Evolutionary conservation across 2,888 invertebrate species (phyloP), one percentile per base, ranked within the genome.

Genomic region (Drosophila melanosoma): DNA sequence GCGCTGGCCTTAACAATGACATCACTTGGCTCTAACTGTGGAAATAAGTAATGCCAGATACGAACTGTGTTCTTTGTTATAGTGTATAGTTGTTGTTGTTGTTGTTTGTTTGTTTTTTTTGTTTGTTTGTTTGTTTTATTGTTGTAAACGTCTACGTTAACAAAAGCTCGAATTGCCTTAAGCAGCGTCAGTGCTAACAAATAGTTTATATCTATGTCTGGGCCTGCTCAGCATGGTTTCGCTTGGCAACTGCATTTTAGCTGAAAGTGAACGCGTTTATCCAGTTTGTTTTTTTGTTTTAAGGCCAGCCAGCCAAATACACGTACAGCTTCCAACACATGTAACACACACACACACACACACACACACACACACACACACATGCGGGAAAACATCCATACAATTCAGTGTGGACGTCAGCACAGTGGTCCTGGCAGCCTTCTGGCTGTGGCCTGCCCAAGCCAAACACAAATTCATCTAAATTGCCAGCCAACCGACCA

Each of bases 401-500:
- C 76, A 76, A 81, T 77, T 81, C 68, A 79, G 66, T 61, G 81
- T 66, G 69, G 60, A 76, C 56, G 81, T 72, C 76, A 76, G 81
- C 77, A 77, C 73, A 72, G 65, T 64, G 56, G 53, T 63, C 64
- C 40, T 42, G 38, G 42, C 49, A 45, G 29, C 54, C 48, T 49
- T n/a, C 53, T 45, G 62, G 32, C 56, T 65, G 53, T 33, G 45
- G 49, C 20, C 20, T 29, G 36, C 49, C 29, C 57, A 72, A 69
- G 72, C 76, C 76, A 79, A 72, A 76, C 58, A 76, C 58, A 81
- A 81, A 81, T 76, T 72, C 79, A 81, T 81, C 79, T 76, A 81
- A 79, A 79, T 79, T 79, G 79, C 77, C 80, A 62, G 76, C 72
- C 52, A 78, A 79, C 71, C 76, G 72, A 71, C 72, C 52, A 78